A percentile compares a stretch with the other conserved stretches of the same genome.
These are phyloP conservation scores for Allophyes oxyacanthae DNA, from an alignment of 2,888 invertebrate genomes.

Conservation along the genomic window DNA sequence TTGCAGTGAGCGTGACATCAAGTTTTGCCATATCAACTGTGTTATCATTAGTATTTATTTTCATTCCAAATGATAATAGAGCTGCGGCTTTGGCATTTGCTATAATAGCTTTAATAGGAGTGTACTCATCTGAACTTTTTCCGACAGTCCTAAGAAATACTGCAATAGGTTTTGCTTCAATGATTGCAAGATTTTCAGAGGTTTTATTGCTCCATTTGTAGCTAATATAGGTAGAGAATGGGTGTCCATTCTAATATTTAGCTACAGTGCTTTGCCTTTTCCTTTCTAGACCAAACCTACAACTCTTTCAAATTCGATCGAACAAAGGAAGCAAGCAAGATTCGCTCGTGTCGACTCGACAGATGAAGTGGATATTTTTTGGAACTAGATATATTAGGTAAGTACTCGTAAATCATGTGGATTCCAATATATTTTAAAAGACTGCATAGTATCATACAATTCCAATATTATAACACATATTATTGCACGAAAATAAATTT, in stretches of 20 bases:
- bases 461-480: conserved; percentile 8
- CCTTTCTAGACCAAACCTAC: conserved; percentile 79
- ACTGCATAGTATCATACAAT: no score
- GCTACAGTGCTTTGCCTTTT: conserved; percentile 76
- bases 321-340: conserved; percentile 70
- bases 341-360: no score
- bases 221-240: conserved; percentile 86
- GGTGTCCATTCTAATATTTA: conserved; percentile 79
- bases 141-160: conserved; percentile 94
- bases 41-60: conserved; percentile 75
- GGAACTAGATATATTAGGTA: no score
- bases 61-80: conserved; percentile 69
- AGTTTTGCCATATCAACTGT: conserved; percentile 73
- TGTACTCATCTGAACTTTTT: conserved; percentile 94
- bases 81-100: conserved; percentile 91
- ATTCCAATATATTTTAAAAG: no score
- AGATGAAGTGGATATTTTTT: no score
- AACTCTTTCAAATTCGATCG: conserved; percentile 78
- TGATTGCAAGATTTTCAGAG: conserved; percentile 92
- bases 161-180: conserved; percentile 93
- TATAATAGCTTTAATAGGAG: conserved; percentile 93
- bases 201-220: conserved; percentile 92
- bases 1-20: conserved; percentile 69
- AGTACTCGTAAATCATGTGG: no score
- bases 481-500: conserved; percentile 22